Percentiles rank a stretch among this genome's conserved stretches.
These are phyloP conservation scores for Drosophila navojoa DNA, from an alignment of 1,140 invertebrate species.

Conservation along the genomic window DNA sequence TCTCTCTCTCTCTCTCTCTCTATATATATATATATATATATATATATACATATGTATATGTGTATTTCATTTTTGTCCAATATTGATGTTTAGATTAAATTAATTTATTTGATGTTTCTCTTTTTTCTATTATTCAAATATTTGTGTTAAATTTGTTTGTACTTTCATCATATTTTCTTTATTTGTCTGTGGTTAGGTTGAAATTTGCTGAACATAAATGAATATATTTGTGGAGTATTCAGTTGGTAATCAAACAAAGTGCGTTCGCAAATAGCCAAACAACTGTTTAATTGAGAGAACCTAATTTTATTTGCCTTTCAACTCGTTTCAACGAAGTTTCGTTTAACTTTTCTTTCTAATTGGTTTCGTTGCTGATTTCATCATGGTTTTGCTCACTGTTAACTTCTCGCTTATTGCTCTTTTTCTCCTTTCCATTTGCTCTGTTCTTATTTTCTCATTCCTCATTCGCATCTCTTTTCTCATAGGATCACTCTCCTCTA, in stretches of 20 bases:
- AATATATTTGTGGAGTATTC: constrained; percentile 1
- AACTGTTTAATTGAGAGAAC: not conserved
- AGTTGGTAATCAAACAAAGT: not conserved
- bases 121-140: not conserved
- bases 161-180: not conserved
- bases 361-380: not conserved
- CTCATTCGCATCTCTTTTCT: no score
- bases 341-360: not conserved
- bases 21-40: no score
- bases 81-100: not conserved
- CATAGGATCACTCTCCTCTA: no score
- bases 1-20: no score
- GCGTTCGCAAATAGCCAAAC: no score
- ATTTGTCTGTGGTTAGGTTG: not conserved
- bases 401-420: not conserved
- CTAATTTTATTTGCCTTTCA: not conserved
- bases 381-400: not conserved
- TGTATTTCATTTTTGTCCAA: no score
- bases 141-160: not conserved
- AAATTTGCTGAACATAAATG: not conserved
- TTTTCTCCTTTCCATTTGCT: not conserved
- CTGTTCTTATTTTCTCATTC: no score
- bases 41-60: no score
- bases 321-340: not conserved
- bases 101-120: not conserved